Percentiles rank a stretch among this genome's conserved stretches.
phyloP scores from a whole-genome alignment of 2,113 vertebrate genomes.

The Gallinago jamesoni region DNA sequence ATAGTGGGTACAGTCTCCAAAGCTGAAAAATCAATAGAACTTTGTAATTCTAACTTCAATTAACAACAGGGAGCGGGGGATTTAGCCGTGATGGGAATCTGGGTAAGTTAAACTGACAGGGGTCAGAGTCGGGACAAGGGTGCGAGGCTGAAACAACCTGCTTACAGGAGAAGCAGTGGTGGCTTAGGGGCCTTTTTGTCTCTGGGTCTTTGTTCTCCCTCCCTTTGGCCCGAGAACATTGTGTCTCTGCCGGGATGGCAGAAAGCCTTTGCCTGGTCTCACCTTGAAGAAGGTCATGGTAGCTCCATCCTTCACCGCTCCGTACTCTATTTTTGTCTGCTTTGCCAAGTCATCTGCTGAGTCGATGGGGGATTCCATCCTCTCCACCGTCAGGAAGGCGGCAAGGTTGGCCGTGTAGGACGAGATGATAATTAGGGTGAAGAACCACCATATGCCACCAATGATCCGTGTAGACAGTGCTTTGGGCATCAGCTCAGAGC shows the following conservation, averaged over 20 bases:
- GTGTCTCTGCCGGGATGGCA: not conserved
- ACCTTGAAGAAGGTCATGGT: constrained; percentile 99
- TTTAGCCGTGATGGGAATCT: not conserved
- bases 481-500: constrained; percentile 98
- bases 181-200: not conserved
- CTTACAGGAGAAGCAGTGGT: not conserved
- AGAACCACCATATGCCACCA: constrained; percentile 99
- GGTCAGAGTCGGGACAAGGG: not conserved
- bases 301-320: constrained; percentile 93
- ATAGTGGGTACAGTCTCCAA: not conserved
- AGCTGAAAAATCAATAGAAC: not conserved
- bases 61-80: not conserved
- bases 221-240: not conserved
- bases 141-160: not conserved
- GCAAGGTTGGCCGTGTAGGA: constrained; percentile 98
- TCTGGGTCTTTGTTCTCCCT: not conserved
- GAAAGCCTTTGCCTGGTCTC: constrained; percentile 5
- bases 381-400: constrained; percentile 95
- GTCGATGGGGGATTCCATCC: constrained; percentile 96
- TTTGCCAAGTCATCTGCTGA: constrained; percentile 97
- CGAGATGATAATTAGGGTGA: constrained; percentile 98
- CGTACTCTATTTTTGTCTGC: constrained; percentile 98
- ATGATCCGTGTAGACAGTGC: constrained; percentile 98
- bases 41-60: not conserved
- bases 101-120: not conserved